Conservation (phyloP, 2,113 vertebrate species). For the Petrocephalus zakoni region DNA sequence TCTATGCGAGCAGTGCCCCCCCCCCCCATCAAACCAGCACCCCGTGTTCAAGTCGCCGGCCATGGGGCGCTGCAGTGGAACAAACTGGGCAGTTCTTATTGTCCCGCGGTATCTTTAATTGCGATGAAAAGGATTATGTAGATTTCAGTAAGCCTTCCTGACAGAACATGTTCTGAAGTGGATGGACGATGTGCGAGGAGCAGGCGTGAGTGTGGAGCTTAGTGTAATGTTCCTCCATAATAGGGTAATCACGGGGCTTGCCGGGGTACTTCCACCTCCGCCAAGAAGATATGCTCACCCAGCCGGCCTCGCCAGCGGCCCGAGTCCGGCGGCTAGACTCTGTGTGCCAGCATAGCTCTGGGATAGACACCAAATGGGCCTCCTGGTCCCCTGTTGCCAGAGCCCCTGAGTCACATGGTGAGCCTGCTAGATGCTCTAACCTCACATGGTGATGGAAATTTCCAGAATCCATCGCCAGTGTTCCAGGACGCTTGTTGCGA, state of each 20-base stretch:
- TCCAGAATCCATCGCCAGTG: background rate
- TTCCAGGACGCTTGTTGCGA: background rate
- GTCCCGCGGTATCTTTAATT: constrained; percentile 76
- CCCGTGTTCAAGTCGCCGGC: constrained; percentile 40
- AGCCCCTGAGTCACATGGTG: no score
- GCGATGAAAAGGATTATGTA: constrained; percentile 74
- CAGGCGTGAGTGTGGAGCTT: constrained; percentile 66
- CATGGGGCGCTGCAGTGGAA: constrained; percentile 56
- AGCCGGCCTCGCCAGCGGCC: constrained; percentile 48
- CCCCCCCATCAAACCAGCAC: constrained; percentile 28
- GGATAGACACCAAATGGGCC: background rate
- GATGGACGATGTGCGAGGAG: constrained; percentile 66
- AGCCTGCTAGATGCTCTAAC: background rate
- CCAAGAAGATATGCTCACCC: constrained; percentile 56
- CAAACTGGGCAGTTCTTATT: constrained; percentile 72
- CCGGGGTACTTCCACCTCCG: constrained; percentile 63
- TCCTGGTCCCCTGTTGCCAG: background rate
- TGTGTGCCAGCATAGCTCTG: background rate
- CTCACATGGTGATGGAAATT: background rate
- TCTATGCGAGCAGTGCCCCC: background rate
- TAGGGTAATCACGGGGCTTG: constrained; percentile 68
- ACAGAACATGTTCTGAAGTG: constrained; percentile 71
- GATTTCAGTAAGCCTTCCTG: constrained; percentile 70
- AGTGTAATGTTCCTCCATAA: constrained; percentile 65
- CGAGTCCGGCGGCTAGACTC: constrained; percentile 36